A percentile compares a stretch with the other conserved stretches of the same genome.
Evolutionary conservation across 2,797 vertebrate species (phyloP).

Genomic region (Arrhamphus sclerolepis): DNA sequence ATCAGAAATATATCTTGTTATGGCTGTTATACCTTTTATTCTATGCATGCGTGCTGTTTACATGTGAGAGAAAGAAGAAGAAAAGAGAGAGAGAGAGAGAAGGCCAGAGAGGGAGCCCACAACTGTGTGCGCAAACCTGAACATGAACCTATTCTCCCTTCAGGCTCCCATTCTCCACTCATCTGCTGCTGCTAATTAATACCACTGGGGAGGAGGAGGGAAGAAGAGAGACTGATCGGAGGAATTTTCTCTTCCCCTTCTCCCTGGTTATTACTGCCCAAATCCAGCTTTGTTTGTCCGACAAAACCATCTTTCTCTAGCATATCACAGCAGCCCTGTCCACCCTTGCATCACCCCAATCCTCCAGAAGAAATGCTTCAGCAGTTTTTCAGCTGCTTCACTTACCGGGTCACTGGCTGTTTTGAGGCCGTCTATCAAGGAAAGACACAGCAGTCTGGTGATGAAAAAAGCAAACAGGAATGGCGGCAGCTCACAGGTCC

Average conservation of each 20-base stretch:
- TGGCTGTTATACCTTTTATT: constrained; percentile 29
- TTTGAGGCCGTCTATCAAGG: constrained; percentile 46
- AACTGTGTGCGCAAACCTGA: constrained; percentile 65
- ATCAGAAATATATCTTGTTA: too few relatives aligned
- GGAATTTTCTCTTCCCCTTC: constrained; percentile 52
- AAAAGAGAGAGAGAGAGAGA: constrained; percentile 1
- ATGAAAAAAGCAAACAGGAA: constrained; percentile 34
- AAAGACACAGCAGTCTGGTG: constrained; percentile 33
- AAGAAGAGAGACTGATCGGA: constrained; percentile 53
- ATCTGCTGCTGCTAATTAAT: constrained; percentile 81
- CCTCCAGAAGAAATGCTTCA: constrained; percentile 46
- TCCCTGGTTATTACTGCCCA: constrained; percentile 40
- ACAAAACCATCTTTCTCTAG: constrained; percentile 31
- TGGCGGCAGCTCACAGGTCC: constrained; percentile 32
- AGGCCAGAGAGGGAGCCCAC: constrained; percentile 22
- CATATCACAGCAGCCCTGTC: constrained; percentile 35
- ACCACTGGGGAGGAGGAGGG: constrained; percentile 75
- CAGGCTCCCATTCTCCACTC: constrained; percentile 73
- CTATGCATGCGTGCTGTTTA: constrained; percentile 8
- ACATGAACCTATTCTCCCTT: constrained; percentile 76
- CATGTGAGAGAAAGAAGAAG: constrained; percentile 11
- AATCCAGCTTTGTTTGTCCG: constrained; percentile 41
- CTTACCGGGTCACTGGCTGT: constrained; percentile 58
- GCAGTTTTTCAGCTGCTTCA: constrained; percentile 41
- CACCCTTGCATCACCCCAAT: constrained; percentile 41